These are phyloP conservation scores for Aurelia sp. DNA, from an alignment of 30 jellyfish, hydroid and myxozoan genomes.

Conservation along the genomic window DNA sequence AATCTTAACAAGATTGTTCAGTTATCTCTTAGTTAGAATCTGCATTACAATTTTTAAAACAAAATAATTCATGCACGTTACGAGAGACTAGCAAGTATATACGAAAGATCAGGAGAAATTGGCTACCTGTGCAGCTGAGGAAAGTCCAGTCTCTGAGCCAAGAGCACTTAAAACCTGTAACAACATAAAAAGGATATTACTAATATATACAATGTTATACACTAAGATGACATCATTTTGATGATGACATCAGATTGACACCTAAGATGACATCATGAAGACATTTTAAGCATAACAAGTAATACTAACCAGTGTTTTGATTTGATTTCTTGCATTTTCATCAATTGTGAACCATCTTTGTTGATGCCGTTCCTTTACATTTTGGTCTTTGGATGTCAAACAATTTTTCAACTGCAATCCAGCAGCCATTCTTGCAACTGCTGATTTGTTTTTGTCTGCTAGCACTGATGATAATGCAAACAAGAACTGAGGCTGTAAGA, in stretches of 20 bases:
- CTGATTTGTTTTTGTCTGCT: slow-evolving; percentile 72
- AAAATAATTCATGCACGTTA: background rate
- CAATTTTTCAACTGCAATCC: slow-evolving; percentile 91
- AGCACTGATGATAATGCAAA: slow-evolving; percentile 73
- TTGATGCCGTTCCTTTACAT: slow-evolving; percentile 70
- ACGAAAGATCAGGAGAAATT: background rate
- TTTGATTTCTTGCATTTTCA: slow-evolving; percentile 71
- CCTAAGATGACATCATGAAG: too few relatives aligned
- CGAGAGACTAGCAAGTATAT: background rate
- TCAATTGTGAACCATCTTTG: slow-evolving; percentile 87
- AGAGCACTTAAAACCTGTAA: slow-evolving; percentile 84
- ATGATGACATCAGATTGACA: too few relatives aligned
- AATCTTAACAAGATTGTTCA: background rate
- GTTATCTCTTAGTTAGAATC: background rate
- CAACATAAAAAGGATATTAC: background rate
- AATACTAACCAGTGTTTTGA: slow-evolving; percentile 70
- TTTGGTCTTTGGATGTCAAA: slow-evolving; percentile 78
- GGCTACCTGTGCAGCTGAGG: slow-evolving; percentile 95
- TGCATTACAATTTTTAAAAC: background rate
- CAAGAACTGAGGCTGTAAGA: slow-evolving; percentile 83
- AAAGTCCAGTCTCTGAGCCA: slow-evolving; percentile 98
- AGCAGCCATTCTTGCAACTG: slow-evolving; percentile 92
- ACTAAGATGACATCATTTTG: too few relatives aligned
- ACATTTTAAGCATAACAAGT: too few relatives aligned
- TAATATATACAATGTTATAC: background rate